Conservation (phyloP, 2,888 invertebrate genomes). For the Drosophila planitibia region DNA sequence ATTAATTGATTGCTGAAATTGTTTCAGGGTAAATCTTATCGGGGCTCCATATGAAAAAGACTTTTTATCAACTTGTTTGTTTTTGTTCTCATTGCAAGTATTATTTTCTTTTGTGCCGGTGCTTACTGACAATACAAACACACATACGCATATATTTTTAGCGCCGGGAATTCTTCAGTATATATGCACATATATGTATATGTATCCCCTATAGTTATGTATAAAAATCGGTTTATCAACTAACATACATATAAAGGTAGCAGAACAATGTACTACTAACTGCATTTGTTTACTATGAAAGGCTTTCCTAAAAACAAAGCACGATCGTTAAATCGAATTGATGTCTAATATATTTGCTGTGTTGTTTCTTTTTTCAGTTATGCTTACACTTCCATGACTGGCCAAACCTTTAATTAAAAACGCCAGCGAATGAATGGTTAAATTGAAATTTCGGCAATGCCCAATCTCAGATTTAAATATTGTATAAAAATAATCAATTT, state of each 20-base stretch:
- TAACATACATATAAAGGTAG: neutral
- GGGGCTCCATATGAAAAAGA: constrained; percentile 48
- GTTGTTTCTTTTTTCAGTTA: neutral
- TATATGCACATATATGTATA: neutral
- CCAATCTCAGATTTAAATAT: neutral
- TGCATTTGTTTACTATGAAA: neutral
- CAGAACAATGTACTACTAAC: neutral
- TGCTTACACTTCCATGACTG: neutral
- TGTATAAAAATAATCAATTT: neutral
- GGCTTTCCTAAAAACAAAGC: neutral
- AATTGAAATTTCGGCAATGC: neutral
- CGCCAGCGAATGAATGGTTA: neutral
- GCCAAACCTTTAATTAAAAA: neutral
- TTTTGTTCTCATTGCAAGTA: constrained; percentile 47
- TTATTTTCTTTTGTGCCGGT: constrained; percentile 31
- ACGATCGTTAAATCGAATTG: neutral
- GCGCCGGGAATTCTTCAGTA: neutral
- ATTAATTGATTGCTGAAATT: constrained; percentile 77
- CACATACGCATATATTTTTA: neutral
- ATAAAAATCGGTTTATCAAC: neutral
- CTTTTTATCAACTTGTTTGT: constrained; percentile 47
- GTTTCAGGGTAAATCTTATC: constrained; percentile 61
- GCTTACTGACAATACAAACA: neutral
- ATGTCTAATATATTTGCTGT: neutral
- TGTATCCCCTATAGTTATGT: neutral